phyloP scores from a whole-genome alignment of 1,140 invertebrate genomes.

The Cotesia vestalis region DNA sequence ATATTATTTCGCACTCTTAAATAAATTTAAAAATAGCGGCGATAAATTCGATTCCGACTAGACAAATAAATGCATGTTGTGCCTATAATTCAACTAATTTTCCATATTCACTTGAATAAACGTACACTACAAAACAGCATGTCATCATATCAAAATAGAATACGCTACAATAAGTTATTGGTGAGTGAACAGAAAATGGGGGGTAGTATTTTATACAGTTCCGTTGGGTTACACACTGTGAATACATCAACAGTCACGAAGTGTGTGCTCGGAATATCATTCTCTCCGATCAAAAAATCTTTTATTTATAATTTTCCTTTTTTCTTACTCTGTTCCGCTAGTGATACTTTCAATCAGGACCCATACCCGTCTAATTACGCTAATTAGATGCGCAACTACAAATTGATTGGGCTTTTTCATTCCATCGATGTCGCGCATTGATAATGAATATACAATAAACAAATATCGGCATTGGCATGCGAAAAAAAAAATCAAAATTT shows the following conservation, averaged over 20 bases:
- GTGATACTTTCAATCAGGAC: not conserved
- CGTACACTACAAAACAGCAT: constrained; percentile 2
- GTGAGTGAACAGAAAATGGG: constrained; percentile 29
- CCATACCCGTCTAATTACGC: no score
- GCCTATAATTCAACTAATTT: constrained; percentile 30
- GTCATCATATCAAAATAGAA: constrained; percentile 36
- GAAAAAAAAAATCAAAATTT: no score
- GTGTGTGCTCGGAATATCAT: constrained; percentile 35
- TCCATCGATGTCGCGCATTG: no score
- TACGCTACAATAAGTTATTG: constrained; percentile 37
- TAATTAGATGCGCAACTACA: no score
- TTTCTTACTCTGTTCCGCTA: not conserved
- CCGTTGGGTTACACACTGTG: constrained; percentile 37
- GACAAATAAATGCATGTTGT: no score
- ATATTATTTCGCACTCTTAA: no score
- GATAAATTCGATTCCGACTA: not conserved
- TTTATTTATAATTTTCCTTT: no score
- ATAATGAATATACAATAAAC: no score
- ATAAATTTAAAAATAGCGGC: not conserved
- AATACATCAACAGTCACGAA: constrained; percentile 37
- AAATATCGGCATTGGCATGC: no score
- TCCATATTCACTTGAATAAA: constrained; percentile 13
- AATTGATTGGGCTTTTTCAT: no score
- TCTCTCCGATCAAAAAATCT: constrained; percentile 16
- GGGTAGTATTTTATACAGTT: constrained; percentile 39